Evolutionary conservation across 2,888 invertebrate genomes (phyloP).

Genomic region (Dione vanillae): DNA sequence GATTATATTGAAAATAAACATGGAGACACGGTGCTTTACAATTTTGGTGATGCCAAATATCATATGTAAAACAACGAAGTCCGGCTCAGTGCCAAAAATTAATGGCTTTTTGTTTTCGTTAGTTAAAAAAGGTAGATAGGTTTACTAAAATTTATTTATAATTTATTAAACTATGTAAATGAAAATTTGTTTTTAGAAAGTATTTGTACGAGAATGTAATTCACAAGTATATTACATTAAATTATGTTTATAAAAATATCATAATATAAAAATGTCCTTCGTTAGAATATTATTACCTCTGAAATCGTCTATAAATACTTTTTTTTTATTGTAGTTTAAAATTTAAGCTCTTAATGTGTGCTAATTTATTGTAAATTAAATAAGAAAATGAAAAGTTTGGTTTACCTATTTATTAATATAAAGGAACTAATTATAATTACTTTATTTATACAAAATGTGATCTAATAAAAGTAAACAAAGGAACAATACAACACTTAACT

Average conservation of each 20-base stretch:
- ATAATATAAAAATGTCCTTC: neutral
- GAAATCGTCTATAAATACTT: too few relatives aligned
- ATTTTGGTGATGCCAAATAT: constrained; percentile 18
- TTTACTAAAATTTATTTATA: neutral
- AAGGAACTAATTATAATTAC: too few relatives aligned
- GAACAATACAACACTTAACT: neutral
- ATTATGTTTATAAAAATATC: neutral
- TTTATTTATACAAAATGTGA: neutral
- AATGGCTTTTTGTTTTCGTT: constrained; percentile 23
- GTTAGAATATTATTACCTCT: too few relatives aligned
- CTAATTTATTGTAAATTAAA: too few relatives aligned
- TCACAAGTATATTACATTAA: too few relatives aligned
- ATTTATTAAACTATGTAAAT: neutral
- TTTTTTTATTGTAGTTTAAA: too few relatives aligned
- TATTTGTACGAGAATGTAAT: too few relatives aligned
- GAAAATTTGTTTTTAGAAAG: neutral
- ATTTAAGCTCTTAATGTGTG: too few relatives aligned
- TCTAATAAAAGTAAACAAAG: neutral
- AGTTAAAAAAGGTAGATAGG: constrained; percentile 11
- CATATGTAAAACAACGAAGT: constrained; percentile 16
- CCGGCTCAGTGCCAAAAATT: constrained; percentile 18
- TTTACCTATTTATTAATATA: too few relatives aligned
- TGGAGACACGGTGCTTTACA: constrained; percentile 7
- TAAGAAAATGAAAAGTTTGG: too few relatives aligned
- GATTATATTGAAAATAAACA: constrained; percentile 9